phyloP scores from a whole-genome alignment of 2,113 vertebrate genomes.

The Numida meleagris region DNA sequence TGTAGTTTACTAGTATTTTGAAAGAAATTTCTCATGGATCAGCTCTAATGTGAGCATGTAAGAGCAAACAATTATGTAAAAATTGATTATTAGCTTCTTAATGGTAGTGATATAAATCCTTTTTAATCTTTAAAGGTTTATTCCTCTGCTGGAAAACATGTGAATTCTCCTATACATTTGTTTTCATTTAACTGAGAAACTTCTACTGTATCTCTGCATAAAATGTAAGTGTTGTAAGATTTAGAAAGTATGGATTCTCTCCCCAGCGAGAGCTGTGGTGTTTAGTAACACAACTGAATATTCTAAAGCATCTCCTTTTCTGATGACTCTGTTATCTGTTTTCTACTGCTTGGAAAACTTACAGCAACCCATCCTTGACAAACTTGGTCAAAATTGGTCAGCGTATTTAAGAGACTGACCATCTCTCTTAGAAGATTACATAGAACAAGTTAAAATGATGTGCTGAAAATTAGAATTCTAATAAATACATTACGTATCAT shows the following conservation, averaged over 20 bases:
- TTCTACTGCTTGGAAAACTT: background rate
- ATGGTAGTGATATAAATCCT: background rate
- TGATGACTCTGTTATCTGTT: rapidly evolving
- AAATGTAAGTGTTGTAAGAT: background rate
- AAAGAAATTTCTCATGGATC: background rate
- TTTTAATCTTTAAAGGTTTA: background rate
- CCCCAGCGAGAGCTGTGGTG: background rate
- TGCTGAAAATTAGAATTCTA: background rate
- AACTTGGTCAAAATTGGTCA: background rate
- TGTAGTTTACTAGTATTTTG: background rate
- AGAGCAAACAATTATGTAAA: background rate
- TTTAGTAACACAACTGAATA: background rate
- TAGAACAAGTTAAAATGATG: background rate
- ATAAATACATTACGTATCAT: background rate
- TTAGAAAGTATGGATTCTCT: rapidly evolving
- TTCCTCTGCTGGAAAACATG: background rate
- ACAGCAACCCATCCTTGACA: background rate
- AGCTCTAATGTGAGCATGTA: background rate
- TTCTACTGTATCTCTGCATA: background rate
- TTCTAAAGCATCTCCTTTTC: background rate
- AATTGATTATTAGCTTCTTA: background rate
- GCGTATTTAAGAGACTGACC: background rate
- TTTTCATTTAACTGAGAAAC: background rate
- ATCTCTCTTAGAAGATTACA: background rate
- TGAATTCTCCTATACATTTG: background rate